These are phyloP conservation scores for Chondrosia reniformis DNA, from an alignment of 37 sponge, comb jelly and placozoan genomes.

Conservation along the genomic window DNA sequence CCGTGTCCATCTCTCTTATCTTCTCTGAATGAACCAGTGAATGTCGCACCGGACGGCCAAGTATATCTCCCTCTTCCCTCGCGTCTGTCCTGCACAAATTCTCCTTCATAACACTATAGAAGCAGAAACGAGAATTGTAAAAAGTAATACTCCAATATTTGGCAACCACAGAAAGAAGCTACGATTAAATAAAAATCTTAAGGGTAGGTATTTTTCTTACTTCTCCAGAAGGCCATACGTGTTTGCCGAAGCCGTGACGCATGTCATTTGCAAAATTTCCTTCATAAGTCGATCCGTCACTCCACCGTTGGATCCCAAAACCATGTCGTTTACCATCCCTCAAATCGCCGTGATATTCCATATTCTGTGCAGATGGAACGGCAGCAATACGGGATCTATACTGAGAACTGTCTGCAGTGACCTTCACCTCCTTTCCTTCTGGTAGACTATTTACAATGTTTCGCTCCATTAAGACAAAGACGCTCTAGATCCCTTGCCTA, in stretches of 20 bases:
- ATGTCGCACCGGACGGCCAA: constrained; percentile 78
- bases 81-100: constrained; percentile 57
- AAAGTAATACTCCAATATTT: not conserved
- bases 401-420: no score
- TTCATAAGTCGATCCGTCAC: constrained; percentile 67
- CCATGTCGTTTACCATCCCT: constrained; percentile 54
- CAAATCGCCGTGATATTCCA: constrained; percentile 34
- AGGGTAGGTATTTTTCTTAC: constrained; percentile 8
- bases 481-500: no score
- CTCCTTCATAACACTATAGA: constrained; percentile 70
- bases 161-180: not conserved
- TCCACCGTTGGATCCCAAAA: constrained; percentile 62
- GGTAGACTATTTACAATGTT: no score
- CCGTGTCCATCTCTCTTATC: constrained; percentile 76
- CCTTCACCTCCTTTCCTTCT: no score
- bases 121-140: not conserved
- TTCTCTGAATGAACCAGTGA: constrained; percentile 56
- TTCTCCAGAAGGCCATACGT: constrained; percentile 73
- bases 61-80: constrained; percentile 73
- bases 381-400: no score
- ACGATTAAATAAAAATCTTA: not conserved
- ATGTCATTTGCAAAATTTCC: constrained; percentile 55
- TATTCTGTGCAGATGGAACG: no score
- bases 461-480: no score
- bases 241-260: constrained; percentile 63